Evolutionary conservation across 2,888 invertebrate genomes (phyloP).

Genomic region (Macaria notata): DNA sequence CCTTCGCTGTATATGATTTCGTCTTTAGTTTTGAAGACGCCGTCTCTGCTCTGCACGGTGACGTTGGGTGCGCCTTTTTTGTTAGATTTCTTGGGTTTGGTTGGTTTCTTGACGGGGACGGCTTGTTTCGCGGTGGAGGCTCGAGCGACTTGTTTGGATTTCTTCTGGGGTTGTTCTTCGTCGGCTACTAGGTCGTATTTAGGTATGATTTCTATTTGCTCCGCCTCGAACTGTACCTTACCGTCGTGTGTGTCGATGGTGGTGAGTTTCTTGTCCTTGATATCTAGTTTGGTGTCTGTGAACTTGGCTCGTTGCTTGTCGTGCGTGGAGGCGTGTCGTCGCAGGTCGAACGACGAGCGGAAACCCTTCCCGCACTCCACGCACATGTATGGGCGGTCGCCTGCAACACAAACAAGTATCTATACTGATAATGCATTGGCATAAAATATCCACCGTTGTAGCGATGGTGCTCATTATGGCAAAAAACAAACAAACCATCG

Average conservation of each 20-base stretch:
- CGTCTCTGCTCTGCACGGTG: conserved; percentile 50
- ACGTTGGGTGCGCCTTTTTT: conserved; percentile 63
- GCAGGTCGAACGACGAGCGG: conserved; percentile 91
- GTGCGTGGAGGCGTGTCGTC: conserved; percentile 90
- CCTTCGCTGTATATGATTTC: conserved; percentile 47
- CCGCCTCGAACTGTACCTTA: background rate
- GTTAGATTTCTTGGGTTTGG: conserved; percentile 28
- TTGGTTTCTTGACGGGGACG: conserved; percentile 25
- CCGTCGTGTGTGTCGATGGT: background rate
- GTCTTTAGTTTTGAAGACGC: conserved; percentile 43
- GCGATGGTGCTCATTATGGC: too few relatives aligned
- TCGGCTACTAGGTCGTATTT: conserved; percentile 29
- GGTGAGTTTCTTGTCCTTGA: conserved; percentile 10
- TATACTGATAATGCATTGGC: too few relatives aligned
- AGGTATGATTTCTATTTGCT: conserved; percentile 20
- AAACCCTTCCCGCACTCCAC: conserved; percentile 90
- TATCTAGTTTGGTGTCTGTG: conserved; percentile 37
- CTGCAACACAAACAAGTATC: conserved; percentile 52
- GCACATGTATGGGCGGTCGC: conserved; percentile 90
- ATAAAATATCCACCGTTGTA: too few relatives aligned
- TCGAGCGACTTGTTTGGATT: conserved; percentile 21
- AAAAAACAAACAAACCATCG: too few relatives aligned
- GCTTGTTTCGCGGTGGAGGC: conserved; percentile 18
- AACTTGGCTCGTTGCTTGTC: conserved; percentile 54
- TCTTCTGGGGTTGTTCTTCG: conserved; percentile 23